phyloP scores from a whole-genome alignment of 2,888 invertebrate species.

The Tipula vernalis region DNA sequence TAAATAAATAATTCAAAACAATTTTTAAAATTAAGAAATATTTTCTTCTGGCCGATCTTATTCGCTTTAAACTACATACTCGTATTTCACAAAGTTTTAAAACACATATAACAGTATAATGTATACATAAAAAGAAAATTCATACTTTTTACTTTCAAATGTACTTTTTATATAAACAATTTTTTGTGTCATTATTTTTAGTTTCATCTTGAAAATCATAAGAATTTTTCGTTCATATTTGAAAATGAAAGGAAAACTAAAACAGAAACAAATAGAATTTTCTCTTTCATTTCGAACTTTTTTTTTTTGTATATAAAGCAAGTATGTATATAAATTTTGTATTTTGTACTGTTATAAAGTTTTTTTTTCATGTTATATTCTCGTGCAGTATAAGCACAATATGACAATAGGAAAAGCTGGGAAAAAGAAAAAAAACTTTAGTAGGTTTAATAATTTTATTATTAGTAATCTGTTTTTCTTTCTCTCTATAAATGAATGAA shows the following conservation, averaged over 20 bases:
- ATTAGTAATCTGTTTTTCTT: neutral
- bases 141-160: neutral
- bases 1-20: neutral
- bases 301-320: neutral
- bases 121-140: neutral
- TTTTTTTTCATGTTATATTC: neutral
- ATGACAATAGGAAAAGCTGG: neutral
- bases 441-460: neutral
- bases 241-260: neutral
- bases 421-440: neutral
- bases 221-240: neutral
- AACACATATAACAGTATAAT: neutral
- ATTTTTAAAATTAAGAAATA: neutral
- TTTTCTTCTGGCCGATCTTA: neutral
- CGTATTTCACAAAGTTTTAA: neutral
- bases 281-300: neutral
- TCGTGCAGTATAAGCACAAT: neutral
- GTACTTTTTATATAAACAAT: neutral
- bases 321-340: neutral
- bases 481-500: neutral
- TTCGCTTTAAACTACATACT: neutral
- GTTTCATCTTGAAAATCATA: neutral
- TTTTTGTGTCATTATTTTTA: neutral
- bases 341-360: neutral
- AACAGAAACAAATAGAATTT: neutral